Conservation (phyloP, 2,888 invertebrate species). For the Bugula neritina region DNA sequence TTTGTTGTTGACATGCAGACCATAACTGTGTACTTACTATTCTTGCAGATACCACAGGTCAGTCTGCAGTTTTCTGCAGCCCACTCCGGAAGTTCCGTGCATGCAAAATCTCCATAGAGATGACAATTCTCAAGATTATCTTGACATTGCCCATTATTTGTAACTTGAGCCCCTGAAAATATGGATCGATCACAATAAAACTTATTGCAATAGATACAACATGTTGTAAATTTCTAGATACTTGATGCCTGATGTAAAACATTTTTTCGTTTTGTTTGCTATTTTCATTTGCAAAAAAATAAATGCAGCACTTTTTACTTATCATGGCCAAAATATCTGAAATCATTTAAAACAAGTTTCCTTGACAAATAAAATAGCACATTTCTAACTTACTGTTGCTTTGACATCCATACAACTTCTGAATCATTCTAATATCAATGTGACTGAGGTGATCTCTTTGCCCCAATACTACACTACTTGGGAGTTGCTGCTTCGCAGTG, state of each 20-base stretch:
- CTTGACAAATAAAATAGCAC: too few species aligned
- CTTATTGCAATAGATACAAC: too few species aligned
- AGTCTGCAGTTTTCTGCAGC: slow-evolving; percentile 9
- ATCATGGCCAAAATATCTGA: too few species aligned
- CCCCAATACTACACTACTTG: slow-evolving; percentile 58
- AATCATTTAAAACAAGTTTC: too few species aligned
- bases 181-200: too few species aligned
- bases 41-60: slow-evolving; percentile 7
- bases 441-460: slow-evolving; percentile 53
- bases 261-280: too few species aligned
- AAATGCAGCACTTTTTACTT: too few species aligned
- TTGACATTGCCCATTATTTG: background rate
- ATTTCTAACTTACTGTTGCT: background rate
- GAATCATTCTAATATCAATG: slow-evolving; percentile 52
- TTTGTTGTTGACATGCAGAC: too few species aligned
- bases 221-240: too few species aligned
- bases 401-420: slow-evolving; percentile 51
- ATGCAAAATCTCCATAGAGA: background rate
- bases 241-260: too few species aligned
- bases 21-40: background rate
- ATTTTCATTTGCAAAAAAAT: too few species aligned
- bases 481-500: slow-evolving; percentile 46
- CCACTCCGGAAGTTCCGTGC: slow-evolving; percentile 2
- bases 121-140: slow-evolving; percentile 3
- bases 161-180: too few species aligned